Evolutionary conservation across 2,797 vertebrate genomes (phyloP).

Genomic region (Chromobotia macracanthus): DNA sequence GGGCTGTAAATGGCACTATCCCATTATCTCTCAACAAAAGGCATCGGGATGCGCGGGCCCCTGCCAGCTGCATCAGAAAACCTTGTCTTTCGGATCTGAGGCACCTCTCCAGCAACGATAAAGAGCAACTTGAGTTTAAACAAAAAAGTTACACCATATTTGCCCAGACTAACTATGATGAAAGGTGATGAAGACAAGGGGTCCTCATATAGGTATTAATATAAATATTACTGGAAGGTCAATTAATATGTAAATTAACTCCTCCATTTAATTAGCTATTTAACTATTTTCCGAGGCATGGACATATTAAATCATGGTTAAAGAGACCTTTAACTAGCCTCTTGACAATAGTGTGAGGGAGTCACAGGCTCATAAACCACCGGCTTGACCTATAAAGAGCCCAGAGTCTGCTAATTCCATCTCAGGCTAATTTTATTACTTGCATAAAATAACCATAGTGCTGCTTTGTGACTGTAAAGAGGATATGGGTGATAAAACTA

Average conservation of each 20-base stretch:
- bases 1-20: slow-evolving; percentile 84
- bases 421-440: slow-evolving; percentile 99
- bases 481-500: slow-evolving; percentile 99
- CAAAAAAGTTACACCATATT: slow-evolving; percentile 99
- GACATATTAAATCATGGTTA: slow-evolving; percentile 99
- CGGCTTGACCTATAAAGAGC: slow-evolving; percentile 99
- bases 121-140: slow-evolving; percentile 99
- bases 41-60: slow-evolving; percentile 80
- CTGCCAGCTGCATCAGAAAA: slow-evolving; percentile 90
- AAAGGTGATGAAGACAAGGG: slow-evolving; percentile 99
- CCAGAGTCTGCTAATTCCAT: slow-evolving; percentile 99
- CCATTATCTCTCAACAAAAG: slow-evolving; percentile 99
- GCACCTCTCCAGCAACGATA: slow-evolving; percentile 93
- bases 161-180: slow-evolving; percentile 99
- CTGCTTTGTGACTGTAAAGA: slow-evolving; percentile 99
- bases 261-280: slow-evolving; percentile 99
- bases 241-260: slow-evolving; percentile 99
- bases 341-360: slow-evolving; percentile 99
- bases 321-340: slow-evolving; percentile 99
- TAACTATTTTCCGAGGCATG: slow-evolving; percentile 99
- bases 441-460: slow-evolving; percentile 99
- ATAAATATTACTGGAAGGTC: slow-evolving; percentile 99
- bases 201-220: slow-evolving; percentile 99
- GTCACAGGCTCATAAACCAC: slow-evolving; percentile 99
- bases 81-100: slow-evolving; percentile 85